phyloP scores from a whole-genome alignment of 2,113 vertebrate genomes.

The Spizaetus ornatus region DNA sequence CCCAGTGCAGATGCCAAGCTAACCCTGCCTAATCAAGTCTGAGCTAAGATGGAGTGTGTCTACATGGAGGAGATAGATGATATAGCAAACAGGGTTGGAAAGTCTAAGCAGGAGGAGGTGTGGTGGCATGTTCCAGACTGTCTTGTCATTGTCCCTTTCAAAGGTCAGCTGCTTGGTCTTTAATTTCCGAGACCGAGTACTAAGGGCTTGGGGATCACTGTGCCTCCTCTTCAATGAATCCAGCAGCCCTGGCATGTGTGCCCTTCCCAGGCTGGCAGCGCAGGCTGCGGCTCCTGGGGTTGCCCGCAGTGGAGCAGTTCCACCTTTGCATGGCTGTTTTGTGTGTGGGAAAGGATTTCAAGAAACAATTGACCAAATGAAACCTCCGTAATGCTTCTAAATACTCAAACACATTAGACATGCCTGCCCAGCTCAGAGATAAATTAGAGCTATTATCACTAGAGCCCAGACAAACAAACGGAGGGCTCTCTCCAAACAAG shows the following conservation, averaged over 20 bases:
- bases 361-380: constrained; percentile 69
- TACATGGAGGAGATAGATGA: neutral
- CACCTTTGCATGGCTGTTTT: neutral
- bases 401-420: constrained; percentile 67
- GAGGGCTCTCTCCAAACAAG: constrained; percentile 66
- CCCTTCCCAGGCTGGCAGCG: neutral
- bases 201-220: neutral
- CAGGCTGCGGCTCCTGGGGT: fast-evolving
- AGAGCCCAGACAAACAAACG: constrained; percentile 64
- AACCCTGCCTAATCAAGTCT: neutral
- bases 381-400: constrained; percentile 64
- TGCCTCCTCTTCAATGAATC: neutral
- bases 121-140: neutral
- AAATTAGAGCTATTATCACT: constrained; percentile 71
- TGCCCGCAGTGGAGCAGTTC: fast-evolving
- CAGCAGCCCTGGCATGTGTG: fast-evolving
- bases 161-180: neutral
- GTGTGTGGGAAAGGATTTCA: constrained; percentile 59
- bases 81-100: neutral
- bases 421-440: constrained; percentile 68
- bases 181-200: neutral
- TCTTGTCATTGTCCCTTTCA: neutral
- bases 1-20: neutral
- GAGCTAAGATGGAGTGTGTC: neutral
- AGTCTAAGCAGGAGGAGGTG: neutral